phyloP scores from a whole-genome alignment of 2,113 vertebrate species.

The Mobula hypostoma region DNA sequence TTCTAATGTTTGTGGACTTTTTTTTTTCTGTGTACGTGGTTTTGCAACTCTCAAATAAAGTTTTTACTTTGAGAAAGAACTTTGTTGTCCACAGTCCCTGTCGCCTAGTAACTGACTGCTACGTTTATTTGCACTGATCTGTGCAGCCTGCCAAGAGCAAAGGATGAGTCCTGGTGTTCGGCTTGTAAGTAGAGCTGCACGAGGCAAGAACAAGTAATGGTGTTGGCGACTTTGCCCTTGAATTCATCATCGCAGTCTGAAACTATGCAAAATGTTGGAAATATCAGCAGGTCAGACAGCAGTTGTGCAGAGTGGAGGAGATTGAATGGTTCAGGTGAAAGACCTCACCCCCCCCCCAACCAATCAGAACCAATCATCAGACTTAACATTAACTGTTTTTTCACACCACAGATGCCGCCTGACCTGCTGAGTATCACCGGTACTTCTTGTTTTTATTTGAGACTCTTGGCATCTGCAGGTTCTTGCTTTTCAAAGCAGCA shows the following conservation, averaged over 20 bases:
- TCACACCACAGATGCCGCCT: too few species aligned
- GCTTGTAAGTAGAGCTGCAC: neutral
- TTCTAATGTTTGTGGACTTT: neutral
- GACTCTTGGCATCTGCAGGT: too few species aligned
- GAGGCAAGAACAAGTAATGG: neutral
- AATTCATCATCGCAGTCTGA: neutral
- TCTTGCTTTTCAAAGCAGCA: too few species aligned
- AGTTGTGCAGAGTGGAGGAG: too few species aligned
- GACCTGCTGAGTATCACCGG: too few species aligned
- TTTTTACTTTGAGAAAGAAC: neutral
- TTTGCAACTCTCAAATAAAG: neutral
- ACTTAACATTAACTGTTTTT: too few species aligned
- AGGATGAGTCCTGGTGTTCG: neutral
- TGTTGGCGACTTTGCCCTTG: neutral
- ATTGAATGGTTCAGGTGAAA: too few species aligned
- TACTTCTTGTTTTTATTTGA: too few species aligned
- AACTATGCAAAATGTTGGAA: too few species aligned
- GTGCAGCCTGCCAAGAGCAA: neutral
- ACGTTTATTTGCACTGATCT: neutral
- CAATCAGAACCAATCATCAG: too few species aligned
- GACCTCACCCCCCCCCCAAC: too few species aligned
- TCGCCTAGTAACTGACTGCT: neutral
- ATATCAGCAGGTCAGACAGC: too few species aligned
- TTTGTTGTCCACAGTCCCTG: neutral
- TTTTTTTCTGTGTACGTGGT: neutral